These are phyloP conservation scores for Drosophila acutilabella DNA, from an alignment of 2,888 invertebrate genomes.

Conservation along the genomic window DNA sequence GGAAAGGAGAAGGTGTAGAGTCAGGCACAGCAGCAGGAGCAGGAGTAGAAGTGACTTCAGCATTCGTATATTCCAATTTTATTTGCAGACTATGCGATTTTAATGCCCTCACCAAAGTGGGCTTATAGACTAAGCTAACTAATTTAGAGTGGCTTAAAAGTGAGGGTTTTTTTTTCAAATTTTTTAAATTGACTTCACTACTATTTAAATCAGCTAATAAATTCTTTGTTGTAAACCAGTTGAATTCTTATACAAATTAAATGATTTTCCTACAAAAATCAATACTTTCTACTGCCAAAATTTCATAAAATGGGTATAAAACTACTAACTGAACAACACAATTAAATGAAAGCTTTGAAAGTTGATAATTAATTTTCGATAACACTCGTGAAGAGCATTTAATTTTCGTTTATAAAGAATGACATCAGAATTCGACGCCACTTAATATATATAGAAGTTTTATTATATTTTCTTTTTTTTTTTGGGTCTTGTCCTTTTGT, in stretches of 20 bases:
- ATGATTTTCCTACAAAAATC: no score
- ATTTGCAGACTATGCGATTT: conserved; percentile 28
- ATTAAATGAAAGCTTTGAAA: no score
- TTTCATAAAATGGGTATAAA: no score
- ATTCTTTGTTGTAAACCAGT: no score
- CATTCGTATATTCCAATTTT: conserved; percentile 19
- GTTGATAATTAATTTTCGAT: conserved; percentile 20
- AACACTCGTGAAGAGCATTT: conserved; percentile 15
- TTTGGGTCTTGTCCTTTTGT: conserved; percentile 69
- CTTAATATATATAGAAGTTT: conserved; percentile 33
- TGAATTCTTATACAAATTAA: no score
- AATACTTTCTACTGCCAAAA: no score
- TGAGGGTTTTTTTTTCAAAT: no score
- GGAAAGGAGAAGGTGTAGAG: background rate
- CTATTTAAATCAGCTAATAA: no score
- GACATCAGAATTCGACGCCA: conserved; percentile 10
- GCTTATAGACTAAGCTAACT: background rate
- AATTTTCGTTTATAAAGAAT: conserved; percentile 11
- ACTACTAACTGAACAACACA: no score
- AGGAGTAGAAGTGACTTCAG: conserved; percentile 19
- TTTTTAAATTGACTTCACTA: no score
- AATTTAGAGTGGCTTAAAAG: background rate
- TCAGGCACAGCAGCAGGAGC: background rate
- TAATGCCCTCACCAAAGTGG: background rate
- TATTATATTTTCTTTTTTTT: conserved; percentile 30